Conservation (phyloP, 2,888 invertebrate genomes). For the Muscina levida region DNA sequence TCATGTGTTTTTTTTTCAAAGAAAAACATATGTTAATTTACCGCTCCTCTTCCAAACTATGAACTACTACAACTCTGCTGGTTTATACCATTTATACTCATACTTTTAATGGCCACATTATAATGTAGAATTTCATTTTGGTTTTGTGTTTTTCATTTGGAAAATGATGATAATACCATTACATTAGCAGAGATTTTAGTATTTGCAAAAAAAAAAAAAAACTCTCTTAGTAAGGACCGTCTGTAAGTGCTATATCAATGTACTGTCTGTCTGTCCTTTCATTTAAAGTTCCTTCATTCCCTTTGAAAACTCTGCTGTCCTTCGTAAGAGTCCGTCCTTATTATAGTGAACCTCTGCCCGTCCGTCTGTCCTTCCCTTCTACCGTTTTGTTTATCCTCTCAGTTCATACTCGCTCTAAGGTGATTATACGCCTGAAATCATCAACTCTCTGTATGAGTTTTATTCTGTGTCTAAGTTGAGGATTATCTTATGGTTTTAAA, state of each 20-base stretch:
- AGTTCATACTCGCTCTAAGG: neutral
- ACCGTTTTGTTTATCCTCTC: too few relatives aligned
- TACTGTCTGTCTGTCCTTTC: neutral
- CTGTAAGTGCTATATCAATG: neutral
- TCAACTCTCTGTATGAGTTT: constrained; percentile 24
- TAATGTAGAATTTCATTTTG: constrained; percentile 45
- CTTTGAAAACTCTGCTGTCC: too few relatives aligned
- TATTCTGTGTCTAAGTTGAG: constrained; percentile 32
- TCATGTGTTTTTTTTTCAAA: too few relatives aligned
- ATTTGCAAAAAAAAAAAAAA: neutral
- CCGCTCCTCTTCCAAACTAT: too few relatives aligned
- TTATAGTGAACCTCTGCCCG: too few relatives aligned
- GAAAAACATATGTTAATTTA: too few relatives aligned
- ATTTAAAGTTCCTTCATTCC: neutral
- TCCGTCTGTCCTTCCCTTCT: constrained; percentile 4
- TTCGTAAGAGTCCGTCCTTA: too few relatives aligned
- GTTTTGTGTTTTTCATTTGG: constrained; percentile 32
- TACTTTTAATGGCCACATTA: constrained; percentile 53
- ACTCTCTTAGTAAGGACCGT: neutral
- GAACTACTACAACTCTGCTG: too few relatives aligned
- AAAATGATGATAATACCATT: constrained; percentile 58
- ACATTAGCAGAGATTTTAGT: constrained; percentile 51
- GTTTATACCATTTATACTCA: too few relatives aligned
- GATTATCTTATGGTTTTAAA: constrained; percentile 27
- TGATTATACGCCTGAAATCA: constrained; percentile 35